These are phyloP conservation scores for Propithecus perrieri DNA, from an alignment of 2,797 vertebrate species.

Conservation along the genomic window DNA sequence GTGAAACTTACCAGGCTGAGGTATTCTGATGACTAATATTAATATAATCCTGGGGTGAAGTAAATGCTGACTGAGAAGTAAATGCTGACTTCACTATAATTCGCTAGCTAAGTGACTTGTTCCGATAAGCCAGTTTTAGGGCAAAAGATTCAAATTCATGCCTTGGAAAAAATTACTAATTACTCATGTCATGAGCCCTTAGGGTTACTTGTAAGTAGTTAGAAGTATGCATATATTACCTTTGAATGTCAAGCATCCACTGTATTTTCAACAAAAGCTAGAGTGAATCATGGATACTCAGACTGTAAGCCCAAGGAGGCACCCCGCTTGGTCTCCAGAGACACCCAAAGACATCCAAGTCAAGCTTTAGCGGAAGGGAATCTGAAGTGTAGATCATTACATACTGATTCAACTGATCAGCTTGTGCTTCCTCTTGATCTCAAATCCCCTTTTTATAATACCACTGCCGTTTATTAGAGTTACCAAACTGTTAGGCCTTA, in stretches of 20 bases:
- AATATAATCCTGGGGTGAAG: not conserved
- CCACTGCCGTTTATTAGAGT: not conserved
- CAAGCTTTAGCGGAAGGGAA: not conserved
- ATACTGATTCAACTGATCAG: not conserved
- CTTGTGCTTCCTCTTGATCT: not conserved
- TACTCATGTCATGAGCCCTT: not conserved
- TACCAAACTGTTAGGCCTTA: not conserved
- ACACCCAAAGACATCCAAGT: not conserved
- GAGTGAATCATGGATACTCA: not conserved
- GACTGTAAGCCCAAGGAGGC: not conserved
- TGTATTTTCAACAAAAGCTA: not conserved
- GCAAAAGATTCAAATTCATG: not conserved
- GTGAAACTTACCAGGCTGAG: not conserved
- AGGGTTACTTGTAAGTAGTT: not conserved
- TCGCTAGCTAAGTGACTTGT: not conserved
- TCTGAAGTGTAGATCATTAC: not conserved
- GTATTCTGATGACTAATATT: not conserved
- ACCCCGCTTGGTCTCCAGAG: not conserved
- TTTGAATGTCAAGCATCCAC: constrained; percentile 12
- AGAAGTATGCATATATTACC: not conserved
- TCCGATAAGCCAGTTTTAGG: constrained; percentile 9
- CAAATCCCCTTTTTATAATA: not conserved
- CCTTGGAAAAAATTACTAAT: not conserved
- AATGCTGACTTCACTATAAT: not conserved
- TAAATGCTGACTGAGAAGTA: not conserved